A percentile compares a stretch with the other conserved stretches of the same genome.
Conservation (phyloP, 92 coral and sea anemone genomes). For the Porites lobata region DNA sequence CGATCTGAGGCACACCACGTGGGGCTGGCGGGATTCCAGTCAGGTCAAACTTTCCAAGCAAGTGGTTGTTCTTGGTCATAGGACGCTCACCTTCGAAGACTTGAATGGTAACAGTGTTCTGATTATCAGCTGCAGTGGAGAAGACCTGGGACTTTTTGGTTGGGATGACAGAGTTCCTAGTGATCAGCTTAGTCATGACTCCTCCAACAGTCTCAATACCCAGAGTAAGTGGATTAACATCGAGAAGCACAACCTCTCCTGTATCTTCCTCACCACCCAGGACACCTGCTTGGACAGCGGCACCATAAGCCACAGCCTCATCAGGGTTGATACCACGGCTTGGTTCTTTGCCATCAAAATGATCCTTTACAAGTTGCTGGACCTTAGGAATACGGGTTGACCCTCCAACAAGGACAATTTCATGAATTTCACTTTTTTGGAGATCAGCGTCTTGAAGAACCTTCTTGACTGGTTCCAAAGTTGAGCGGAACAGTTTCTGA, state of each 20-base stretch:
- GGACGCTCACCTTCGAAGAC: constrained; percentile 99
- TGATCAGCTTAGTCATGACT: constrained; percentile 98
- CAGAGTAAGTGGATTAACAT: constrained; percentile 96
- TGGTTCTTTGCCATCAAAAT: constrained; percentile 96
- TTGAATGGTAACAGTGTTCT: constrained; percentile 98
- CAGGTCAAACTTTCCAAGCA: constrained; percentile 96
- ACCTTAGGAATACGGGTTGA: constrained; percentile 99
- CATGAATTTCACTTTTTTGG: constrained; percentile 89
- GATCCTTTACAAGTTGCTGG: constrained; percentile 92
- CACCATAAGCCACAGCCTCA: constrained; percentile 99
- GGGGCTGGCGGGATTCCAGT: constrained; percentile 99
- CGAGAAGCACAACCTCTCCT: constrained; percentile 97
- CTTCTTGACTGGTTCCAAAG: constrained; percentile 88
- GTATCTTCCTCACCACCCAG: constrained; percentile 99
- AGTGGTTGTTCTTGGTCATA: constrained; percentile 98
- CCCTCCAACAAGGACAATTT: constrained; percentile 99
- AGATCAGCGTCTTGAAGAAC: constrained; percentile 94
- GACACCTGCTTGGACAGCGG: constrained; percentile 99
- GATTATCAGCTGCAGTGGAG: constrained; percentile 99
- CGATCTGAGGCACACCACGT: constrained; percentile 99
- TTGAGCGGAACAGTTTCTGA: constrained; percentile 90
- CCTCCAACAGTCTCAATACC: constrained; percentile 99
- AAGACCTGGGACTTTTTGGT: constrained; percentile 98
- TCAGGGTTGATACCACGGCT: constrained; percentile 99
- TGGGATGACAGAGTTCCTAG: constrained; percentile 97